Evolutionary conservation across 2,888 invertebrate genomes (phyloP).

Genomic region (Torymus aiolomorphi): DNA sequence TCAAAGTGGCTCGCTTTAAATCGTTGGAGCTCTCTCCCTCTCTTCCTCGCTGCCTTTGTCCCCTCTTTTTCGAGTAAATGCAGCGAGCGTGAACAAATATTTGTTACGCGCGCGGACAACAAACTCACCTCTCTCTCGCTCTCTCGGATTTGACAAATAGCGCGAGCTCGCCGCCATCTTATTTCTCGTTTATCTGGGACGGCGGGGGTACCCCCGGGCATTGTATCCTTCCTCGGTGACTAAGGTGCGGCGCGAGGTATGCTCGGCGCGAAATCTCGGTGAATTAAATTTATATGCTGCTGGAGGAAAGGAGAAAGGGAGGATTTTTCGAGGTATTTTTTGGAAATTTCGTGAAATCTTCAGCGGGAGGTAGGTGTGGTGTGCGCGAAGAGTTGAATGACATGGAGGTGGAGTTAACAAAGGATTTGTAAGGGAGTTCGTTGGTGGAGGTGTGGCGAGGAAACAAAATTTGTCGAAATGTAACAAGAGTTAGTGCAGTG

Average conservation of each 20-base stretch:
- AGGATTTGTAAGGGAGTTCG: too few species aligned
- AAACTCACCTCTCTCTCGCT: slow-evolving; percentile 31
- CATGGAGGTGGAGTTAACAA: too few species aligned
- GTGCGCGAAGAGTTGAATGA: too few species aligned
- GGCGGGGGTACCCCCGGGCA: not conserved
- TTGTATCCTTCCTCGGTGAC: slow-evolving; percentile 13
- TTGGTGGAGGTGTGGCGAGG: not conserved
- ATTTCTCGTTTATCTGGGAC: slow-evolving; percentile 33
- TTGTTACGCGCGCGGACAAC: slow-evolving; percentile 47
- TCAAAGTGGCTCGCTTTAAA: slow-evolving; percentile 42
- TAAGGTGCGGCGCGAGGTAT: too few species aligned
- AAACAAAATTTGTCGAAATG: not conserved
- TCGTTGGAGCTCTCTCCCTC: slow-evolving; percentile 20
- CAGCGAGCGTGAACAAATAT: slow-evolving; percentile 39
- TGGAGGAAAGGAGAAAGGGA: too few species aligned
- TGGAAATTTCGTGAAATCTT: too few species aligned
- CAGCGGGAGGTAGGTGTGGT: too few species aligned
- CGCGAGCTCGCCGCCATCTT: slow-evolving; percentile 7
- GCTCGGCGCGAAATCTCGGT: not conserved
- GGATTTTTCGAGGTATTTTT: too few species aligned
- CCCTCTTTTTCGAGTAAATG: slow-evolving; percentile 13
- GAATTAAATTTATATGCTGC: too few species aligned
- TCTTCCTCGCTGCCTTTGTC: slow-evolving; percentile 14
- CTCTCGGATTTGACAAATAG: slow-evolving; percentile 47
- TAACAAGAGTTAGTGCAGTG: too few species aligned